Evolutionary conservation across 2,113 vertebrate genomes (phyloP).

Genomic region (Pagrus major): DNA sequence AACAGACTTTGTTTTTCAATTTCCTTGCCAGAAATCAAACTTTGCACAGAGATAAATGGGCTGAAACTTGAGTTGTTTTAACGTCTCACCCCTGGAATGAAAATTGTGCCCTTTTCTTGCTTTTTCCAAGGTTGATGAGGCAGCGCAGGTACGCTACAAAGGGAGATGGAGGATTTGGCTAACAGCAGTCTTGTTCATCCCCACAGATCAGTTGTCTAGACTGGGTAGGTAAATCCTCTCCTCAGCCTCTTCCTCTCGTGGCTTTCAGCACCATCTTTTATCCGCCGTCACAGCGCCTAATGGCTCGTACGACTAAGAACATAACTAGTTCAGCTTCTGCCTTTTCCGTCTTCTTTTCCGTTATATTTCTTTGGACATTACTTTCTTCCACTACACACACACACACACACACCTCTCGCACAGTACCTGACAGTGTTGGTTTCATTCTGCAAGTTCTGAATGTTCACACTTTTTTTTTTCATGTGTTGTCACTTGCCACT

Average conservation of each 20-base stretch:
- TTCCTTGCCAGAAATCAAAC: not conserved
- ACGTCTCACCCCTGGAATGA: not conserved
- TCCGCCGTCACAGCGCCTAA: not conserved
- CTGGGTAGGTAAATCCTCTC: slow-evolving; percentile 27
- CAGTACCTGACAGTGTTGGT: not conserved
- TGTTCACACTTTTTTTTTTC: not conserved
- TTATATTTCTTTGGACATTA: not conserved
- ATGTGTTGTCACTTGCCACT: not conserved
- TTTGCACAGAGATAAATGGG: not conserved
- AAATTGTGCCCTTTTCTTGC: not conserved
- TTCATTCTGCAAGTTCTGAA: not conserved
- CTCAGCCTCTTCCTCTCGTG: not conserved
- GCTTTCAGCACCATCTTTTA: slow-evolving; percentile 18
- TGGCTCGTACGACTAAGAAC: not conserved
- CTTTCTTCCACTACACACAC: not conserved
- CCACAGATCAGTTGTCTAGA: slow-evolving; percentile 30
- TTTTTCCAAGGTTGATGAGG: slow-evolving; percentile 6
- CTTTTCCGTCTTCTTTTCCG: not conserved
- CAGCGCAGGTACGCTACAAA: not conserved
- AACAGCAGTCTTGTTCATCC: slow-evolving; percentile 37
- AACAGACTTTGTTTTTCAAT: slow-evolving; percentile 1
- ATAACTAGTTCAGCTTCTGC: not conserved
- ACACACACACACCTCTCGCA: no score
- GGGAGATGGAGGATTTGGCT: slow-evolving; percentile 34
- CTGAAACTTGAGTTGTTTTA: not conserved